Evolutionary conservation across 1,140 invertebrate genomes (phyloP).

Genomic region (Drosophila gunungcola): DNA sequence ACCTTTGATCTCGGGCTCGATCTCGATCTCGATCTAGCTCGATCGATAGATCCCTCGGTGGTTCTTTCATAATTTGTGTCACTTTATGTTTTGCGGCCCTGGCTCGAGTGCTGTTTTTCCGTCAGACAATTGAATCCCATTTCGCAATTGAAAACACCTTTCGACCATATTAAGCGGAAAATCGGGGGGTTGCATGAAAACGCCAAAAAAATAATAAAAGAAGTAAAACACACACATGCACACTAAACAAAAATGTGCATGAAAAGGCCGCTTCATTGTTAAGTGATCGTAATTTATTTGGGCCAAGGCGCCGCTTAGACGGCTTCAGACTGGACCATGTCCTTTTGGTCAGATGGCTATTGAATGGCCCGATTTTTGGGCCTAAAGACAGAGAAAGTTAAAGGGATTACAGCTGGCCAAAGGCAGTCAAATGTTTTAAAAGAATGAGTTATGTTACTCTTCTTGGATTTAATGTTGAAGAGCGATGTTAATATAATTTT

Average conservation of each 20-base stretch:
- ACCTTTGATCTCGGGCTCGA: constrained; percentile 56
- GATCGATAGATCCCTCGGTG: constrained; percentile 15
- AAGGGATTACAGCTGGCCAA: constrained; percentile 5
- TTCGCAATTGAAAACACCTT: constrained; percentile 78
- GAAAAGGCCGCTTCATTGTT: constrained; percentile 56
- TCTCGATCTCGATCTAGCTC: too few species aligned
- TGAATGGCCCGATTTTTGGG: constrained; percentile 13
- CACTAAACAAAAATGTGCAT: background rate
- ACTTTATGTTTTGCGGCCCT: constrained; percentile 41
- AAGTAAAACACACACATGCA: too few species aligned
- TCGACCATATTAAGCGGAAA: constrained; percentile 74
- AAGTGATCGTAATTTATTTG: constrained; percentile 73
- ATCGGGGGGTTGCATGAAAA: constrained; percentile 33
- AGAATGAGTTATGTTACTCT: too few species aligned
- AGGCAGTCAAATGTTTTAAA: background rate
- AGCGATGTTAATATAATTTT: too few species aligned
- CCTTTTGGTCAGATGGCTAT: background rate
- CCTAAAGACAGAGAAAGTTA: background rate
- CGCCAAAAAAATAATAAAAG: constrained; percentile 13
- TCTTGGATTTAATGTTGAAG: too few species aligned
- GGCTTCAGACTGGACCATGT: constrained; percentile 9
- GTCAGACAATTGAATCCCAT: constrained; percentile 59
- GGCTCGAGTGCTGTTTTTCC: constrained; percentile 16
- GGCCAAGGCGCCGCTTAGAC: constrained; percentile 64
- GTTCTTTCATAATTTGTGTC: constrained; percentile 79